Percentiles rank a stretch among this genome's conserved stretches.
Conservation (phyloP, 2,797 vertebrate genomes). For the Myotis pilosus region DNA sequence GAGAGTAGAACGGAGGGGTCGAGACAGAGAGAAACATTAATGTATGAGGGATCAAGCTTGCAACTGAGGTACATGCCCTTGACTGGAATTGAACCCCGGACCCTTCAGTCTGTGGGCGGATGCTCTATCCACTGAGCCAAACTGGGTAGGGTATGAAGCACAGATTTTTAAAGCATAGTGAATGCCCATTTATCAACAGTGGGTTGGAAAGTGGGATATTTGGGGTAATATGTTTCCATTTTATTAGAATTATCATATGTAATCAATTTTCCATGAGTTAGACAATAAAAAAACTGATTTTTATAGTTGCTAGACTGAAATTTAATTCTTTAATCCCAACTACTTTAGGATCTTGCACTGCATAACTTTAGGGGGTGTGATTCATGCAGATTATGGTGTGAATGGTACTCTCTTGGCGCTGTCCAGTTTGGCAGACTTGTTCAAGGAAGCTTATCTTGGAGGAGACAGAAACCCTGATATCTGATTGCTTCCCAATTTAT, state of each 20-base stretch:
- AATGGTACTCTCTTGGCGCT: not conserved
- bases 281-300: not conserved
- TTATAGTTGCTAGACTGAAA: slow-evolving; percentile 3
- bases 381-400: not conserved
- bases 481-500: not conserved
- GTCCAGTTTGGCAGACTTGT: not conserved
- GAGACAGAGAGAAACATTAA: too few relatives aligned
- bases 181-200: not conserved
- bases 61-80: too few relatives aligned
- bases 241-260: not conserved
- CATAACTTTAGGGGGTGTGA: not conserved
- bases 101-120: too few relatives aligned
- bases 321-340: slow-evolving; percentile 16
- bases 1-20: too few relatives aligned
- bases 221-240: not conserved
- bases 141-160: not conserved
- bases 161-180: not conserved
- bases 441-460: not conserved
- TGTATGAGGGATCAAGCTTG: too few relatives aligned
- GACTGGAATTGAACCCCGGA: too few relatives aligned
- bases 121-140: too few relatives aligned
- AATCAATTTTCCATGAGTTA: not conserved
- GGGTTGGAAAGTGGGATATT: slow-evolving; percentile 4
- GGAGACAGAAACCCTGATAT: not conserved
- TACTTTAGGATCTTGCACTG: not conserved